Evolutionary conservation across 2,113 vertebrate genomes (phyloP).

Genomic region (Sinocyclocheilus maitianheensis): DNA sequence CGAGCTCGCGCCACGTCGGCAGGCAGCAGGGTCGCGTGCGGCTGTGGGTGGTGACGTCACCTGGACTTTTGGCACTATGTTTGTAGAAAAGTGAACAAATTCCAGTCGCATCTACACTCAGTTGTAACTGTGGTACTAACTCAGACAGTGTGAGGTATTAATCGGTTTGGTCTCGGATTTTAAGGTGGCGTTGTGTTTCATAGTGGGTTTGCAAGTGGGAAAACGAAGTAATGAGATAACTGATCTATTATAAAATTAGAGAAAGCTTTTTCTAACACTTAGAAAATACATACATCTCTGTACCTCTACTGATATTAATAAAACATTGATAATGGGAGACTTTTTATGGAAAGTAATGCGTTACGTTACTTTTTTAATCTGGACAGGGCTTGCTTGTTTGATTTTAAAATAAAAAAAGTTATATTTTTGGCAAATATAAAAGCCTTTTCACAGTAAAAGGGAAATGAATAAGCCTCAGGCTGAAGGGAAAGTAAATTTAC

Average conservation of each 20-base stretch:
- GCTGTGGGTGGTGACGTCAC: conserved; percentile 49
- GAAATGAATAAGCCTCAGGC: no score
- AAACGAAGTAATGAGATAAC: background rate
- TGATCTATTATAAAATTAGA: background rate
- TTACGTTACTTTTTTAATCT: no score
- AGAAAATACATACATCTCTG: no score
- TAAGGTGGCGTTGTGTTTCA: background rate
- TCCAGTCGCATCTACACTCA: background rate
- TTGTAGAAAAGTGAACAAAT: background rate
- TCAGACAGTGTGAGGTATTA: background rate
- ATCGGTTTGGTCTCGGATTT: background rate
- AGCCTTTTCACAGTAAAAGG: no score
- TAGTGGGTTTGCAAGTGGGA: background rate
- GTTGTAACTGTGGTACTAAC: background rate
- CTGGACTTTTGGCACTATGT: conserved; percentile 16
- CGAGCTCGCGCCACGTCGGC: conserved; percentile 77
- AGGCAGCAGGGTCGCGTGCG: conserved; percentile 67
- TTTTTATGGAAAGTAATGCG: no score
- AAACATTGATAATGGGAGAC: fast-evolving
- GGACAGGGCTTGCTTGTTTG: no score
- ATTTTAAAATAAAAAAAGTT: no score
- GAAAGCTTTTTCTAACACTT: fast-evolving
- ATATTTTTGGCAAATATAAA: no score
- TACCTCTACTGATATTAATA: no score
- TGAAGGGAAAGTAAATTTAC: no score